A percentile compares a stretch with the other conserved stretches of the same genome.
phyloP scores from a whole-genome alignment of 2,113 vertebrate genomes.

The Serilophus lunatus region DNA sequence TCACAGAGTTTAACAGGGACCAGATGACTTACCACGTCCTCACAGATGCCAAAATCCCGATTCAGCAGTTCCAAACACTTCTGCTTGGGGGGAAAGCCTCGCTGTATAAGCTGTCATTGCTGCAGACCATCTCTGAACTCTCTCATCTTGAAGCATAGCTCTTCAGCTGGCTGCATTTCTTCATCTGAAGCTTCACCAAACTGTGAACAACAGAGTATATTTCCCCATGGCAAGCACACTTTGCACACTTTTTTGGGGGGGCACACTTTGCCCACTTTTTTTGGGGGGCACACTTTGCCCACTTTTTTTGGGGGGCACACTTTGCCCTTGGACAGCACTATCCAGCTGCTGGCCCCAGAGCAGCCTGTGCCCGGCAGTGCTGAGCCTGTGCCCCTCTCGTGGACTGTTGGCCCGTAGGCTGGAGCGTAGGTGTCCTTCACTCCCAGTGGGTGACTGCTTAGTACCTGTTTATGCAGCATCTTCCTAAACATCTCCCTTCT shows the following conservation, averaged over 20 bases:
- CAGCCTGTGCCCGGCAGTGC: neutral
- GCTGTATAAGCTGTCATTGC: neutral
- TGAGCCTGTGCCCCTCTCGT: rapidly evolving
- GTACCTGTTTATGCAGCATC: neutral
- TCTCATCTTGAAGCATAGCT: neutral
- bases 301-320: no score
- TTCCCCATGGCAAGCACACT: neutral
- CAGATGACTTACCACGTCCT: neutral
- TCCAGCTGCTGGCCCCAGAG: neutral
- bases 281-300: rapidly evolving
- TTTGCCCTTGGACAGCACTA: neutral
- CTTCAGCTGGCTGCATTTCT: neutral
- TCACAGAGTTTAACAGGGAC: neutral
- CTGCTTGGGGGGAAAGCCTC: neutral
- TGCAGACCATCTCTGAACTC: neutral
- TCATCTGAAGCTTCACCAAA: neutral
- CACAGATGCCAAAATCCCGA: neutral
- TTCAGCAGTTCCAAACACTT: neutral
- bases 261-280: neutral
- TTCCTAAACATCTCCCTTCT: neutral
- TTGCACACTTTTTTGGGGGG: rapidly evolving
- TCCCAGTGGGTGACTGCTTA: neutral
- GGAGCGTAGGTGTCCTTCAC: neutral
- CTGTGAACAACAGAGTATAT: neutral
- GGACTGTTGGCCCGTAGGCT: rapidly evolving